Evolutionary conservation across 2,797 vertebrate genomes (phyloP).

Genomic region (Agapornis canus): DNA sequence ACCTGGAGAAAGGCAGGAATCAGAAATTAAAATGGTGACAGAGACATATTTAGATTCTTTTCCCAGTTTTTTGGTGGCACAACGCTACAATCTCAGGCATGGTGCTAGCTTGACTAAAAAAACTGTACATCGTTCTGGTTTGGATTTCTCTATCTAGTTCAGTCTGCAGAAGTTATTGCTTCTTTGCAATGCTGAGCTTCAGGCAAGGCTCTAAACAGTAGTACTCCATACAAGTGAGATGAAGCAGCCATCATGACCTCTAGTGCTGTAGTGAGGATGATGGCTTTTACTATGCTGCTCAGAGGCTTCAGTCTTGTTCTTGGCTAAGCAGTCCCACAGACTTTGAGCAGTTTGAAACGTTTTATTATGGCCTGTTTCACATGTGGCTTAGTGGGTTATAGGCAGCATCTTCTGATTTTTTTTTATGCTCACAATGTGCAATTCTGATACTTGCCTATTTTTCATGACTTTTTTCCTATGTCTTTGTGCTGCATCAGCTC

Average conservation of each 20-base stretch:
- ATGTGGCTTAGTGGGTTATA: not conserved
- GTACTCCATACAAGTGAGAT: not conserved
- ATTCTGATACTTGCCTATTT: not conserved
- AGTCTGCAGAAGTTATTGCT: not conserved
- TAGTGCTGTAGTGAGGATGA: not conserved
- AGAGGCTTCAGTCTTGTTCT: not conserved
- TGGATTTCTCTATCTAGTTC: not conserved
- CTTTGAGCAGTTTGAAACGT: not conserved
- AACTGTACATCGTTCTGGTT: not conserved
- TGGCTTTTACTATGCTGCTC: not conserved
- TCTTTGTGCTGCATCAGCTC: not conserved
- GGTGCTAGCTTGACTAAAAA: not conserved
- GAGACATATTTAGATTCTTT: not conserved
- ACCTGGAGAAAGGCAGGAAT: not conserved
- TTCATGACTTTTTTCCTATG: not conserved
- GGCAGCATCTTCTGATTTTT: not conserved
- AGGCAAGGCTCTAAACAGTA: not conserved
- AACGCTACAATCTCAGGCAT: fast-evolving
- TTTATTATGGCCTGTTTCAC: not conserved
- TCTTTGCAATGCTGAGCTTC: not conserved
- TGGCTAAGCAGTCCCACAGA: not conserved
- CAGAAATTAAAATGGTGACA: not conserved
- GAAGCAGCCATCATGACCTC: fast-evolving
- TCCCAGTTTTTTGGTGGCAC: not conserved
- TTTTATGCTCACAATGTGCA: not conserved